These are phyloP conservation scores for Pagetopsis macropterus DNA, from an alignment of 2,797 vertebrate genomes.

Conservation along the genomic window DNA sequence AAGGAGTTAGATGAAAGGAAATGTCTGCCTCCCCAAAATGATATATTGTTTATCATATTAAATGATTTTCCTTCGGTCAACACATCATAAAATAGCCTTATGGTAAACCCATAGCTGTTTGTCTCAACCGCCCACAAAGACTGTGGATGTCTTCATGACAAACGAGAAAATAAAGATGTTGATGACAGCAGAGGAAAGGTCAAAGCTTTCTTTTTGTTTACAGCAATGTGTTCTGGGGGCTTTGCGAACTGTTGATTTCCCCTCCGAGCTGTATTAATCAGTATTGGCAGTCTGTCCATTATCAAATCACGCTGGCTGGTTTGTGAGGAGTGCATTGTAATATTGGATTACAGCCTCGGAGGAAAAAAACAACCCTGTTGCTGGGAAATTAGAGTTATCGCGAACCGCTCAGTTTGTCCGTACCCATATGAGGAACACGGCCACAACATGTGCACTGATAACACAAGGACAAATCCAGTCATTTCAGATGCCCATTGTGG, in stretches of 20 bases:
- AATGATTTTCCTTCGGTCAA: neutral
- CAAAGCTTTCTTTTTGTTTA: conserved; percentile 45
- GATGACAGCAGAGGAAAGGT: conserved; percentile 42
- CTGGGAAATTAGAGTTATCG: conserved; percentile 57
- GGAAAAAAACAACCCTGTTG: conserved; percentile 49
- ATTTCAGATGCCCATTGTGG: conserved; percentile 38
- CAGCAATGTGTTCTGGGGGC: conserved; percentile 36
- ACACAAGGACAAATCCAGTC: conserved; percentile 43
- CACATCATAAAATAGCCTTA: neutral
- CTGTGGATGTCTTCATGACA: conserved; percentile 6
- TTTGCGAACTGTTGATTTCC: conserved; percentile 52
- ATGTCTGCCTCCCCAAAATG: neutral
- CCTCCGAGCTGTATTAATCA: conserved; percentile 48
- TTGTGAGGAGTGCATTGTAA: conserved; percentile 52
- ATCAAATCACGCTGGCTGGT: conserved; percentile 59
- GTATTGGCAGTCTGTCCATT: conserved; percentile 62
- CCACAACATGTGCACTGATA: conserved; percentile 39
- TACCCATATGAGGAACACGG: conserved; percentile 30
- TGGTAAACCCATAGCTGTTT: neutral
- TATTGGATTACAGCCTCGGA: conserved; percentile 67
- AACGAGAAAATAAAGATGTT: conserved; percentile 38
- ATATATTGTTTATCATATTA: neutral
- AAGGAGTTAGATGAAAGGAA: too few relatives aligned
- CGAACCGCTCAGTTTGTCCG: conserved; percentile 45
- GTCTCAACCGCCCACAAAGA: conserved; percentile 3